phyloP scores from a whole-genome alignment of 2,888 invertebrate genomes.

The Campoplex nolae region DNA sequence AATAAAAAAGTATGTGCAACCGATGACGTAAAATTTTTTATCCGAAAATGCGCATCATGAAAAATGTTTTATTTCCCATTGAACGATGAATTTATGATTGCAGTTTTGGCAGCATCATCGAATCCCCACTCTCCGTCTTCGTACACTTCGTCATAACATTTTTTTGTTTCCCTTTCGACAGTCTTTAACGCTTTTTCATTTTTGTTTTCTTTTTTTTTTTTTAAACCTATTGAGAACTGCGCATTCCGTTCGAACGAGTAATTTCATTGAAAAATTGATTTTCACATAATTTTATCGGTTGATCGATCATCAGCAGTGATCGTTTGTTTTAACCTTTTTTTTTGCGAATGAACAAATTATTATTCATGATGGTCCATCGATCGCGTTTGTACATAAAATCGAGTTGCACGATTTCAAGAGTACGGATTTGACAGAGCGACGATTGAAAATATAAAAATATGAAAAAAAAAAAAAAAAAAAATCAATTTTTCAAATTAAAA shows the following conservation, averaged over 20 bases:
- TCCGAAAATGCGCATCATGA: background rate
- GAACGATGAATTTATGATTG: slow-evolving; percentile 26
- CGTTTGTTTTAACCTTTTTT: background rate
- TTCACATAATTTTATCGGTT: background rate
- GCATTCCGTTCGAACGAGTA: background rate
- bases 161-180: slow-evolving; percentile 9
- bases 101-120: slow-evolving; percentile 56
- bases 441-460: background rate
- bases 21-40: background rate
- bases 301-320: background rate
- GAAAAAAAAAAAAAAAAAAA: no score
- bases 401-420: background rate
- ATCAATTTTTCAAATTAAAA: slow-evolving; percentile 8
- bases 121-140: slow-evolving; percentile 21
- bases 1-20: background rate
- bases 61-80: background rate
- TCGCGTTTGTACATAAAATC: background rate
- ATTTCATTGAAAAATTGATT: slow-evolving; percentile 16
- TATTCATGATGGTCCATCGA: background rate
- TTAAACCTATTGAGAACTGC: background rate
- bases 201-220: background rate
- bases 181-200: background rate
- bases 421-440: background rate
- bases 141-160: slow-evolving; percentile 19
- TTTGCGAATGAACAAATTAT: background rate